Evolutionary conservation across 2,113 vertebrate genomes (phyloP).

Genomic region (Jacana jacana): DNA sequence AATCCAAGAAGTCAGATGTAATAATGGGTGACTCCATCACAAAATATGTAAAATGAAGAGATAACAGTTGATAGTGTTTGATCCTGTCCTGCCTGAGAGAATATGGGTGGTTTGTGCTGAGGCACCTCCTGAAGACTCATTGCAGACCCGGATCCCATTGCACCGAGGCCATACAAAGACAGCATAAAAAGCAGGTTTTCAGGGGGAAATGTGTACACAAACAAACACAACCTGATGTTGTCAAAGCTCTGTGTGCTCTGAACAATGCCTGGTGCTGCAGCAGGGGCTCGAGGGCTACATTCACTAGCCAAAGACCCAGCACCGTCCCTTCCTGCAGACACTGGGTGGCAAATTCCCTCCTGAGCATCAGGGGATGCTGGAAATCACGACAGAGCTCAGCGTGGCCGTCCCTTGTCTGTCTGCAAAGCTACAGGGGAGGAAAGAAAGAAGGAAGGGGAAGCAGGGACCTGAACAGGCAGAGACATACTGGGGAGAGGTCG

Average conservation of each 20-base stretch:
- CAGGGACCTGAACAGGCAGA: not conserved
- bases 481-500: not conserved
- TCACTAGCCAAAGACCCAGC: not conserved
- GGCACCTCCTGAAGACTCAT: not conserved
- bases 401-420: fast-evolving
- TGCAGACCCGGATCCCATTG: not conserved
- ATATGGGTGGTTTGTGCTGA: not conserved
- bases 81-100: not conserved
- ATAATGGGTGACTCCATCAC: not conserved
- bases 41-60: not conserved
- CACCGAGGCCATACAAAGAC: not conserved
- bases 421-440: not conserved
- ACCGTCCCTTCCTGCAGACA: not conserved
- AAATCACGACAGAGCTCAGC: not conserved
- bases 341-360: not conserved
- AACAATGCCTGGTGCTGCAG: fast-evolving
- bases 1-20: constrained; percentile 30
- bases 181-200: not conserved
- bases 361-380: not conserved
- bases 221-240: not conserved
- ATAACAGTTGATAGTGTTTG: not conserved
- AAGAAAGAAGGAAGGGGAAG: not conserved
- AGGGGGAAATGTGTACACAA: not conserved
- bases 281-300: not conserved
- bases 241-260: not conserved